Evolutionary conservation across 2,113 vertebrate species (phyloP).

Genomic region (Brachypodius melanocephalos): DNA sequence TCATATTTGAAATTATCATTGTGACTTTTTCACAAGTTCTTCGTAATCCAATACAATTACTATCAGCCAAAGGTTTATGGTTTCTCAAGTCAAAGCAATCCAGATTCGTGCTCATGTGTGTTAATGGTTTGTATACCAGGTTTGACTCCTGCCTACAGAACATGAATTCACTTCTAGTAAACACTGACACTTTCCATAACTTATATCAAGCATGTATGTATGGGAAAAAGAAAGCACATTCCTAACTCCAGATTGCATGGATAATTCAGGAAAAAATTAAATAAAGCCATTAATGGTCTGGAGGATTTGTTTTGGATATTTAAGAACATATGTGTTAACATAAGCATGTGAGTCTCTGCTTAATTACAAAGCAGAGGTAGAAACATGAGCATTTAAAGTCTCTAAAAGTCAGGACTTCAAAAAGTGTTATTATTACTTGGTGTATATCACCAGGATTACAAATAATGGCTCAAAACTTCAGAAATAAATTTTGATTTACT

Average conservation of each 20-base stretch:
- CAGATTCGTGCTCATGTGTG: too few species aligned
- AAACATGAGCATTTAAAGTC: neutral
- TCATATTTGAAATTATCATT: neutral
- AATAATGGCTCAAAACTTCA: neutral
- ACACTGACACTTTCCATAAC: neutral
- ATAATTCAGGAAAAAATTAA: neutral
- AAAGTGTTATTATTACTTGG: neutral
- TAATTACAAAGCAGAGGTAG: neutral
- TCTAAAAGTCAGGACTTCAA: neutral
- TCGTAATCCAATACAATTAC: too few species aligned
- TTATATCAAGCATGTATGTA: accelerated
- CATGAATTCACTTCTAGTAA: too few species aligned
- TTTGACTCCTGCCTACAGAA: too few species aligned
- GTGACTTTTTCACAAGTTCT: too few species aligned
- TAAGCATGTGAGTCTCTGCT: neutral
- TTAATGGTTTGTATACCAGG: too few species aligned
- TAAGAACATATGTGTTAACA: neutral
- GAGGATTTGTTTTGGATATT: neutral
- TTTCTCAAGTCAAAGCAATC: too few species aligned
- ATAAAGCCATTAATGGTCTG: neutral
- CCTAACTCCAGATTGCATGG: neutral
- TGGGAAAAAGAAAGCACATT: neutral
- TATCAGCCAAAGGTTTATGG: too few species aligned
- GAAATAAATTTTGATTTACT: neutral
- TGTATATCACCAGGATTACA: neutral